phyloP scores from a whole-genome alignment of 2,113 vertebrate species.

The Pan troglodytes region DNA sequence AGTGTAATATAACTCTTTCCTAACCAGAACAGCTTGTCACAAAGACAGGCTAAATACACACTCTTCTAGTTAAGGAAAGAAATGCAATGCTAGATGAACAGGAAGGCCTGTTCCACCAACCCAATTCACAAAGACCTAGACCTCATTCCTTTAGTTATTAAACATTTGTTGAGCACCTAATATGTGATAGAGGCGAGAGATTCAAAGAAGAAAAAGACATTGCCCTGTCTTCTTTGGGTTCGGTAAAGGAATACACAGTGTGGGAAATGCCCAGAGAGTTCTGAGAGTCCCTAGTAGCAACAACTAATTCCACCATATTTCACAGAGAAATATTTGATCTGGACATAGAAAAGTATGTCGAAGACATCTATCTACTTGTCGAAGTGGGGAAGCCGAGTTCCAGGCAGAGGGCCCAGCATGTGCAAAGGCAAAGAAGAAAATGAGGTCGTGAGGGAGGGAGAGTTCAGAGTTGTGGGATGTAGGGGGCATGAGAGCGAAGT shows the following conservation, averaged over 20 bases:
- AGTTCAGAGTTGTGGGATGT: not conserved
- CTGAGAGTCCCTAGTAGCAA: not conserved
- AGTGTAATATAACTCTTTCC: not conserved
- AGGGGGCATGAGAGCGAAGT: not conserved
- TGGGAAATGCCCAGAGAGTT: not conserved
- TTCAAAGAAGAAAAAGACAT: not conserved
- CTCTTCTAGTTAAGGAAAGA: not conserved
- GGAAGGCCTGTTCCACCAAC: not conserved
- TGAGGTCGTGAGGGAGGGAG: not conserved
- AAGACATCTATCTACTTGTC: not conserved
- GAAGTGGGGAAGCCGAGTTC: not conserved
- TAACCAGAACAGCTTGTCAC: not conserved
- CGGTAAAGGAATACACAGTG: not conserved
- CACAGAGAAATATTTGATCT: not conserved
- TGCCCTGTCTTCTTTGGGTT: not conserved
- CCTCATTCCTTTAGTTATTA: not conserved
- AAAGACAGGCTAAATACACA: not conserved
- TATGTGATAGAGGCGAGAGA: not conserved
- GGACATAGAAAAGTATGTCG: not conserved
- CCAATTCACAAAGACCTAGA: not conserved
- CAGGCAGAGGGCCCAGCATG: not conserved
- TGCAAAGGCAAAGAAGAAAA: not conserved
- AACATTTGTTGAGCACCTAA: not conserved
- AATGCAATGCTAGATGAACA: not conserved
- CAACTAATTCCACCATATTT: not conserved